These are phyloP conservation scores for Squalus acanthias DNA, from an alignment of 2,797 vertebrate species.

Conservation along the genomic window DNA sequence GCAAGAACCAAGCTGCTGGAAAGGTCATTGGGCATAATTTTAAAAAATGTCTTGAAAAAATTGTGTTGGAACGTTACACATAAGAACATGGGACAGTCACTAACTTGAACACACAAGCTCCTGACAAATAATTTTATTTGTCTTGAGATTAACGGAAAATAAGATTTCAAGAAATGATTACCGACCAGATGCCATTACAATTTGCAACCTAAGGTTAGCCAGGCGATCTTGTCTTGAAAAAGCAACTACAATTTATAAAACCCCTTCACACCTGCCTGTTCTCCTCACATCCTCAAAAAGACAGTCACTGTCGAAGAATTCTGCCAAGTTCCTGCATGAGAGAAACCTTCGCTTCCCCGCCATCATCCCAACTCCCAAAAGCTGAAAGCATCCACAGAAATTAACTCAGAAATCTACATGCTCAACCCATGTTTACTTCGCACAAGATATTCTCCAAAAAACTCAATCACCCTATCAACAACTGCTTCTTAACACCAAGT, in stretches of 20 bases:
- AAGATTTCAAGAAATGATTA: neutral
- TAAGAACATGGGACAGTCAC: neutral
- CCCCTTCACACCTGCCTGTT: neutral
- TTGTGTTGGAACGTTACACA: neutral
- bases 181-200: neutral
- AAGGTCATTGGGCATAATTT: neutral
- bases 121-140: neutral
- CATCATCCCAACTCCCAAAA: neutral
- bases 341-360: neutral
- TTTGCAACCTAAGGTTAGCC: neutral
- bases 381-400: neutral
- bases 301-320: neutral
- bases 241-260: neutral
- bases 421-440: neutral
- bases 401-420: too few species aligned
- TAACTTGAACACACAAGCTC: neutral
- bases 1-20: neutral
- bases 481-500: neutral
- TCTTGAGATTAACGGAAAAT: neutral
- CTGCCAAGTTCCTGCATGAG: neutral
- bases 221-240: neutral
- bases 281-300: neutral
- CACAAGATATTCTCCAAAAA: neutral
- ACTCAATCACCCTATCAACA: neutral
- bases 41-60: neutral